phyloP scores from a whole-genome alignment of 1,140 invertebrate species.

The Pissodes strobi region DNA sequence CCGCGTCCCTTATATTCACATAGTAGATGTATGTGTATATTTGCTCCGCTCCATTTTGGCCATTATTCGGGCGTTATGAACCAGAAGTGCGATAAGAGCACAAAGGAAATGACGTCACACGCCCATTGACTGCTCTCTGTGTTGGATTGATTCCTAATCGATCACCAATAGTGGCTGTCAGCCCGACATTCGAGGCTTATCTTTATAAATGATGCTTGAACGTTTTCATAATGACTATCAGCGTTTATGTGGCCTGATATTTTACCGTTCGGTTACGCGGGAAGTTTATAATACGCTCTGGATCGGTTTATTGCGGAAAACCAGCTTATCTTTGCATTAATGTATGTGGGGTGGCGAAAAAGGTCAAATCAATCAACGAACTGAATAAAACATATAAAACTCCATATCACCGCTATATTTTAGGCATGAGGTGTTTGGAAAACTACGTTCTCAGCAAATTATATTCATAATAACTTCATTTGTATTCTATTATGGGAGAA shows the following conservation, averaged over 20 bases:
- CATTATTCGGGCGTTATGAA: conserved; percentile 56
- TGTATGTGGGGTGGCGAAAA: conserved; percentile 9
- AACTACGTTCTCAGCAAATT: too few relatives aligned
- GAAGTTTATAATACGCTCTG: conserved; percentile 27
- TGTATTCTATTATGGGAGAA: too few relatives aligned
- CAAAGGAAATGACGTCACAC: conserved; percentile 56
- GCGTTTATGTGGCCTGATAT: conserved; percentile 29
- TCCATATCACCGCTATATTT: too few relatives aligned
- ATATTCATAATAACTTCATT: too few relatives aligned
- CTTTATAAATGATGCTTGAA: conserved; percentile 51
- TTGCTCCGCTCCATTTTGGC: conserved; percentile 48
- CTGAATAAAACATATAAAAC: too few relatives aligned
- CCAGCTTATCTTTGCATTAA: conserved; percentile 30
- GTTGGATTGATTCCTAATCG: conserved; percentile 55
- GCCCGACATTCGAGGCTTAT: conserved; percentile 46
- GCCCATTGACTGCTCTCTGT: conserved; percentile 54
- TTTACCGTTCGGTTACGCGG: conserved; percentile 27
- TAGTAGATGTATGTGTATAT: conserved; percentile 30
- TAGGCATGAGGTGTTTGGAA: too few relatives aligned
- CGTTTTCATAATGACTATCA: conserved; percentile 36
- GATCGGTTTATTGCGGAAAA: conserved; percentile 28
- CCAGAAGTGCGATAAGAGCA: conserved; percentile 55
- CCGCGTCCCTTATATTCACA: conserved; percentile 17
- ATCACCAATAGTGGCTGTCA: conserved; percentile 53
- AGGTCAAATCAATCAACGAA: conserved; percentile 1